phyloP scores from a whole-genome alignment of 2,888 invertebrate species.

The Patella pellucida region DNA sequence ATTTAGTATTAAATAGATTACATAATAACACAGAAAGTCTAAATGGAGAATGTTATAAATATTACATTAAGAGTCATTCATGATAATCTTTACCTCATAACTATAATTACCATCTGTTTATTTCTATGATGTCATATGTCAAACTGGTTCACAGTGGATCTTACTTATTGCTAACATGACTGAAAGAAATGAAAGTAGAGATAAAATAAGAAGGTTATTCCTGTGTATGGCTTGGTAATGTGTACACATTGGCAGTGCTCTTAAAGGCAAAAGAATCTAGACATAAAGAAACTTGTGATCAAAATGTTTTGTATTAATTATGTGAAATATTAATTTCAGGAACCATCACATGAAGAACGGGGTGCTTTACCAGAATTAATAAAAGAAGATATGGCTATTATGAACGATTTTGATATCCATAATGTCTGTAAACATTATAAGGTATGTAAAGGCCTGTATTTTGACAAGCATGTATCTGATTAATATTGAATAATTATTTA shows the following conservation, averaged over 20 bases:
- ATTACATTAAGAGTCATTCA: not conserved
- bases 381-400: conserved; percentile 86
- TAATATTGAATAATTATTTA: no score
- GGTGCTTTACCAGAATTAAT: conserved; percentile 74
- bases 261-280: not conserved
- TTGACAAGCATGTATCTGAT: no score
- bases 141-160: no score
- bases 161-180: no score
- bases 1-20: not conserved
- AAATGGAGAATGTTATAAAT: conserved; percentile 13
- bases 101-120: conserved; percentile 13
- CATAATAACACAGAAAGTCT: not conserved
- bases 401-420: conserved; percentile 94
- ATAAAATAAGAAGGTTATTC: no score
- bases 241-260: no score
- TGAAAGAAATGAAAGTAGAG: no score
- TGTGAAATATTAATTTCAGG: conserved; percentile 50
- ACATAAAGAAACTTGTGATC: not conserved
- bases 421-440: conserved; percentile 80
- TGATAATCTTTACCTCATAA: not conserved
- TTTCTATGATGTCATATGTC: not conserved
- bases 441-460: conserved; percentile 70
- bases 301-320: not conserved
- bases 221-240: no score
- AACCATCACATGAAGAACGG: conserved; percentile 70